These are phyloP conservation scores for Aix galericulata DNA, from an alignment of 2,113 vertebrate genomes.

Conservation along the genomic window DNA sequence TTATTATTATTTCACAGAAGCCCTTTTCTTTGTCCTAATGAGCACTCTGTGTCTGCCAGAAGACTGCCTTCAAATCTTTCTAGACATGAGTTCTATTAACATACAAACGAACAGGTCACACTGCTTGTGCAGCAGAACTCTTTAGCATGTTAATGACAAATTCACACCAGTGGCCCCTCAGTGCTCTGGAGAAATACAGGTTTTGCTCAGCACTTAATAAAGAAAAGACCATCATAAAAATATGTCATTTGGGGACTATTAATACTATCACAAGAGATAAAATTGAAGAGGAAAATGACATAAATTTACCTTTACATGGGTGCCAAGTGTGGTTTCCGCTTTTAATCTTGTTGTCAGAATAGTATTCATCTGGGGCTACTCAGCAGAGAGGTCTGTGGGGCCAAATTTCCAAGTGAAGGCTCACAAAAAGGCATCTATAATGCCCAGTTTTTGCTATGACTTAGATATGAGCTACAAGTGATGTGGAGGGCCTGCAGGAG, in stretches of 20 bases:
- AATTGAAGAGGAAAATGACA: constrained; percentile 11
- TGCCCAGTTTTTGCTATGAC: not conserved
- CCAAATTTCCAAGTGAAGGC: not conserved
- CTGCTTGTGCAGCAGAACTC: constrained; percentile 70
- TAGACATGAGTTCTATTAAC: constrained; percentile 36
- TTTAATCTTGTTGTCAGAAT: not conserved
- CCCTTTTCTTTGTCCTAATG: not conserved
- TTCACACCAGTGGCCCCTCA: constrained; percentile 55
- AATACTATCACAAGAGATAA: not conserved
- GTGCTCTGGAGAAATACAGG: constrained; percentile 68
- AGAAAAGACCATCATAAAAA: constrained; percentile 51
- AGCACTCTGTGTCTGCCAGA: not conserved
- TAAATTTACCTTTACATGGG: constrained; percentile 23
- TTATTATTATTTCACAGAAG: not conserved
- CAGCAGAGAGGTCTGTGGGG: not conserved
- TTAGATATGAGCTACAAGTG: not conserved
- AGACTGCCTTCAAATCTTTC: constrained; percentile 17
- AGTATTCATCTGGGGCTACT: fast-evolving
- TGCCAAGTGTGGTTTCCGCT: not conserved
- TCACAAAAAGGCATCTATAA: not conserved
- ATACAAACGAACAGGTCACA: constrained; percentile 63
- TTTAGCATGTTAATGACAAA: constrained; percentile 73
- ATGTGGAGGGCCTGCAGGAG: fast-evolving
- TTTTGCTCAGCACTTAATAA: constrained; percentile 56
- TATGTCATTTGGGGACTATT: not conserved